Conservation (phyloP, 2,888 invertebrate species). For the Neocrepidodera transversa region DNA sequence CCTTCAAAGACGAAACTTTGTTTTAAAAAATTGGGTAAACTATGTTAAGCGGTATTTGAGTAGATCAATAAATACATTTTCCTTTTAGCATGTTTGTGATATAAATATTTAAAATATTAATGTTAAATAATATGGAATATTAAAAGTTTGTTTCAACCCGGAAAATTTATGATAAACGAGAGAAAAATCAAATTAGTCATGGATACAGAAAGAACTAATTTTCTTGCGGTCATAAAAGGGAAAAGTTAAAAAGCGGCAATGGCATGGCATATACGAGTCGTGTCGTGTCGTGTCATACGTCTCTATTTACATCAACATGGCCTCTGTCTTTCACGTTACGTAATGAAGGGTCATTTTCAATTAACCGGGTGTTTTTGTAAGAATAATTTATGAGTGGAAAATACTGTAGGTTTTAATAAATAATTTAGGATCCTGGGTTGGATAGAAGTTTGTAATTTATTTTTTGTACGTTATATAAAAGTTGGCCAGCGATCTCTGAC, state of each 20-base stretch:
- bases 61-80: too few species aligned
- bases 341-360: constrained; percentile 25
- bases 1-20: too few species aligned
- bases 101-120: background rate
- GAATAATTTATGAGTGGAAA: constrained; percentile 22
- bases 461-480: constrained; percentile 10
- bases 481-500: too few species aligned
- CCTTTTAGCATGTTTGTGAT: background rate
- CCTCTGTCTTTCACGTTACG: background rate
- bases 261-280: too few species aligned
- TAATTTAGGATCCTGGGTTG: constrained; percentile 17
- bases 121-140: too few species aligned
- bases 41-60: too few species aligned
- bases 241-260: constrained; percentile 45
- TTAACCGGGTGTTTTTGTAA: constrained; percentile 24
- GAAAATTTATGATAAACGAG: constrained; percentile 42
- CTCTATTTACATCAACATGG: constrained; percentile 11
- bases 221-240: constrained; percentile 40
- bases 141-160: constrained; percentile 9
- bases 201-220: constrained; percentile 46
- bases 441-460: constrained; percentile 13
- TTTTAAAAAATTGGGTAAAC: too few species aligned
- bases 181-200: constrained; percentile 47
- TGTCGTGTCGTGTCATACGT: constrained; percentile 4
- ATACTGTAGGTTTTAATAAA: constrained; percentile 21